These are phyloP conservation scores for Brachyhypopomus occidentalis DNA, from an alignment of 2,113 vertebrate genomes.

Conservation along the genomic window DNA sequence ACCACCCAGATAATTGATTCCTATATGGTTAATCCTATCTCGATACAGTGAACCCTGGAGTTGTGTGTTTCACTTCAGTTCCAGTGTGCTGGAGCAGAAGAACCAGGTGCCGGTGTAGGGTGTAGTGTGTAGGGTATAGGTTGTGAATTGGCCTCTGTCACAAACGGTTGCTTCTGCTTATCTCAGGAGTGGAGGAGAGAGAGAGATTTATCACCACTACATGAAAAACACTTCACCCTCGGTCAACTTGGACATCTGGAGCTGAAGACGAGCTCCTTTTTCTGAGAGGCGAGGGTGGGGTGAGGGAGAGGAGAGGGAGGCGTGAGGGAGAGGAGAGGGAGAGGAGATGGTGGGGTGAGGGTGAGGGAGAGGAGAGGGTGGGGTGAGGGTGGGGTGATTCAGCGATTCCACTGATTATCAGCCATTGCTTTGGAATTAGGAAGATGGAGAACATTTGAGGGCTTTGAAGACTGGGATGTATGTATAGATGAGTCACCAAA, in stretches of 20 bases:
- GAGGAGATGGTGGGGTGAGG: background rate
- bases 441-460: background rate
- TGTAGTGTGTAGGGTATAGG: too few species aligned
- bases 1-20: too few species aligned
- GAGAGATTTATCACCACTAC: slow-evolving; percentile 5
- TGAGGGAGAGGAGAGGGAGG: too few species aligned
- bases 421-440: slow-evolving; percentile 12
- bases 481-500: background rate
- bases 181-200: background rate
- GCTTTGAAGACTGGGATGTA: background rate
- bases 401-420: slow-evolving; percentile 2
- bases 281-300: background rate
- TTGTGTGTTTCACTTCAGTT: too few species aligned
- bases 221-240: slow-evolving; percentile 17
- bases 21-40: too few species aligned
- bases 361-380: too few species aligned
- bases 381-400: background rate
- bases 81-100: too few species aligned
- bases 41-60: too few species aligned
- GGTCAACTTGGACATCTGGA: slow-evolving; percentile 40
- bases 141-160: too few species aligned
- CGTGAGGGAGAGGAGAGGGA: too few species aligned
- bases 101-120: too few species aligned
- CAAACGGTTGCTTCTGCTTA: too few species aligned
- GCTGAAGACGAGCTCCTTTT: slow-evolving; percentile 8